Conservation (phyloP, 2,113 vertebrate genomes). For the Bothrops jararaca region DNA sequence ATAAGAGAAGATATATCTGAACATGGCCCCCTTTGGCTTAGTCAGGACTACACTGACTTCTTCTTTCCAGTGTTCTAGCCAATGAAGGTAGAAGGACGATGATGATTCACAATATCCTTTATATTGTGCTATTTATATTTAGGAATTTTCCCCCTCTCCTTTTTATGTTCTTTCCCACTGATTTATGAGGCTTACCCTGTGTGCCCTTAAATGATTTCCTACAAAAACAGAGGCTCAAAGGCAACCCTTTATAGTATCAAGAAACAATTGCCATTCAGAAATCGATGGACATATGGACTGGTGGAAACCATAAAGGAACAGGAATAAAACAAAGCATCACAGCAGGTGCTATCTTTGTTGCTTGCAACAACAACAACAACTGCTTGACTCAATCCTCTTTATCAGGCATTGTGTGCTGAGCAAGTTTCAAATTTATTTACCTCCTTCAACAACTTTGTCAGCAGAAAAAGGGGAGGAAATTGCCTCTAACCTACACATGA, state of each 20-base stretch:
- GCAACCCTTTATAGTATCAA: not conserved
- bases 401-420: not conserved
- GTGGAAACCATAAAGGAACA: not conserved
- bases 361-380: constrained; percentile 30
- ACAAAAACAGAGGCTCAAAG: not conserved
- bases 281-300: not conserved
- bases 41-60: not conserved
- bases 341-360: constrained; percentile 4
- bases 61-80: not conserved
- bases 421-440: constrained; percentile 18
- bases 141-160: not conserved
- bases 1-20: not conserved
- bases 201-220: not conserved
- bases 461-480: not conserved
- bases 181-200: not conserved
- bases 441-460: constrained; percentile 23
- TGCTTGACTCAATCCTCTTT: constrained; percentile 22
- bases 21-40: not conserved
- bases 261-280: not conserved
- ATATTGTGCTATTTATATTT: not conserved
- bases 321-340: constrained; percentile 16
- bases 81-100: not conserved
- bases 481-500: not conserved
- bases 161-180: not conserved
- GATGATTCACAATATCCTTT: not conserved